Base-by-base conservation (phyloP, 2,797 vertebrate species). In the Crypturellus tataupa region DNA sequence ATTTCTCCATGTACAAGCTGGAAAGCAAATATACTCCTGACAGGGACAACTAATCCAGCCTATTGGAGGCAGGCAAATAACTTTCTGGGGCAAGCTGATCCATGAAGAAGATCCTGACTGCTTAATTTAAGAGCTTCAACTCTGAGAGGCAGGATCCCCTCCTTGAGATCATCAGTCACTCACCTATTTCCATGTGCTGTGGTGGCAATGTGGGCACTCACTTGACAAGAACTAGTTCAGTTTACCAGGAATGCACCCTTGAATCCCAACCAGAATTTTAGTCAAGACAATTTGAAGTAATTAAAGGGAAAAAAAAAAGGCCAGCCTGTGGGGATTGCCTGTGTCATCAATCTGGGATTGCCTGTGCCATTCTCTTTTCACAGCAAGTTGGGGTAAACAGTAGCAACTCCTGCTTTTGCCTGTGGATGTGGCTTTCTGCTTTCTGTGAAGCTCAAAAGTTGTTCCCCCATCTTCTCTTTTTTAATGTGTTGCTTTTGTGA, bases 1-100 rank as follows among this genome's bases (percentile, higher is more conserved):
- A n/a, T 13, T 91, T 11, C 29, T 84, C 37, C 2, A 1, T 51
- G 18, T 27, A 27, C 0, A 1, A 24, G 25, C 29, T 1, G 1
- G n/a, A 67, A 76, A 47, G 3, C 9, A 87, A 75, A 77, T 3
- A 15, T 79, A 35, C 5, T 56, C 19, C 59, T 68, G 77, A 39
- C 12, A 18, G 14, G 73, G 35, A 0, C 1, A 81, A 72, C 5
- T 68, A 75, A 83, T n/a, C 16, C 25, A 39, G 24, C 63, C 63
- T 72, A 23, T 16, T 63, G 8, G 8, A 59, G 12, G 6, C 53
- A 67, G 29, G 12, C 17, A 69, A 13, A 12, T 7, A 39, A 21
- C 18, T 20, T 21, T 79, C 81, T 23, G 12, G 12, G 37, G 16
- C 10, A 58, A 78, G 27, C 10, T 62, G 6, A 42, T 23, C 55